A percentile compares a stretch with the other conserved stretches of the same genome.
These are phyloP conservation scores for Zaprionus africanus DNA, from an alignment of 1,140 invertebrate species.

Conservation along the genomic window DNA sequence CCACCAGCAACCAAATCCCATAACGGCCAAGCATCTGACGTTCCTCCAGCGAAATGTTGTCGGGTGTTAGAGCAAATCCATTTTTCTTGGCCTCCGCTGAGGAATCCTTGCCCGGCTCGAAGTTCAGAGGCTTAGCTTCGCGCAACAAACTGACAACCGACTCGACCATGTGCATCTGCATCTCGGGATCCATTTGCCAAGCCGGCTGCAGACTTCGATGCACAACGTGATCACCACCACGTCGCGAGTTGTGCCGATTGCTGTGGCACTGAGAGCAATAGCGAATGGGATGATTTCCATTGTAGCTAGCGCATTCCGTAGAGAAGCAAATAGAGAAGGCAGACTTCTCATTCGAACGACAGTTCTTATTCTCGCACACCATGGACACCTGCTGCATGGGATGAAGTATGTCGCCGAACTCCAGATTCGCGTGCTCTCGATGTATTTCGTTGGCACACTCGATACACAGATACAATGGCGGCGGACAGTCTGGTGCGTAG, in stretches of 20 bases:
- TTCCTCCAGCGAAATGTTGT: constrained; percentile 90
- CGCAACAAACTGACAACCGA: constrained; percentile 95
- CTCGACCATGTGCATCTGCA: constrained; percentile 97
- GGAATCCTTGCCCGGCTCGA: constrained; percentile 86
- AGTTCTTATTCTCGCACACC: constrained; percentile 99
- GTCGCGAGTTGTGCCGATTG: constrained; percentile 93
- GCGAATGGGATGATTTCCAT: constrained; percentile 97
- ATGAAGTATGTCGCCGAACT: constrained; percentile 96
- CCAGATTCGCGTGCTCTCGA: constrained; percentile 92
- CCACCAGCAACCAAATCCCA: constrained; percentile 98
- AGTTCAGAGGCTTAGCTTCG: constrained; percentile 90
- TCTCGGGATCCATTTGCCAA: constrained; percentile 94
- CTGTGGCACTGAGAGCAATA: constrained; percentile 96
- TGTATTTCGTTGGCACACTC: constrained; percentile 97
- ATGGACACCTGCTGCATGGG: constrained; percentile 97
- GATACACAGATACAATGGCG: constrained; percentile 97
- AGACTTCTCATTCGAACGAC: constrained; percentile 95
- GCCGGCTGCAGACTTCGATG: constrained; percentile 93
- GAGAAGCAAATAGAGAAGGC: constrained; percentile 98
- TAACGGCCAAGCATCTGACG: constrained; percentile 95
- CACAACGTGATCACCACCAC: constrained; percentile 94
- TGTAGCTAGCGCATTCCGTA: constrained; percentile 97
- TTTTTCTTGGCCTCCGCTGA: constrained; percentile 71
- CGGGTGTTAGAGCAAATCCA: constrained; percentile 74
- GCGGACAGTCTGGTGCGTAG: constrained; percentile 93